Evolutionary conservation across 2,113 vertebrate genomes (phyloP).

Genomic region (Zapus hudsonius): DNA sequence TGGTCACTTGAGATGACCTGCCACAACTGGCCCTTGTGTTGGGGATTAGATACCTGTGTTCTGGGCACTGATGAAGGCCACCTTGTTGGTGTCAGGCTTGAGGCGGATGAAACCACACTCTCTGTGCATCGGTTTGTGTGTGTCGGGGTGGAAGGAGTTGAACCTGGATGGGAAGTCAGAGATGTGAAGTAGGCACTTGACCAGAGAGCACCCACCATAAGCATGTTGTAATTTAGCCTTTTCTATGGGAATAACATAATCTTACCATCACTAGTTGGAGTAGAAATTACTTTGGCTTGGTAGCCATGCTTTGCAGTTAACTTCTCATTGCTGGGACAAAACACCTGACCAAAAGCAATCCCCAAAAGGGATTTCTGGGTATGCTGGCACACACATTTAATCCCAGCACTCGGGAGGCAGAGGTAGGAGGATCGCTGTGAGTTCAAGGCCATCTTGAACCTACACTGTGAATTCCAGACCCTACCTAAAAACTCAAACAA

Average conservation of each 20-base stretch:
- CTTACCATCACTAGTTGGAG: not conserved
- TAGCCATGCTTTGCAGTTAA: not conserved
- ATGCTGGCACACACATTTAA: too few relatives aligned
- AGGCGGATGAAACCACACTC: slow-evolving; percentile 96
- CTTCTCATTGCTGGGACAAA: too few relatives aligned
- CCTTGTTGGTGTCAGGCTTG: slow-evolving; percentile 93
- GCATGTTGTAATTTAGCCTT: not conserved
- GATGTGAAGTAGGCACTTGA: not conserved
- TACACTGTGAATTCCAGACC: too few relatives aligned
- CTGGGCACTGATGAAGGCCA: slow-evolving; percentile 96
- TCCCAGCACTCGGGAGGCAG: too few relatives aligned
- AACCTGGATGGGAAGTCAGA: slow-evolving; percentile 86
- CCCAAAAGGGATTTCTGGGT: too few relatives aligned
- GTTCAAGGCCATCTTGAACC: too few relatives aligned
- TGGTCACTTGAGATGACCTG: too few relatives aligned
- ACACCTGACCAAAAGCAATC: too few relatives aligned
- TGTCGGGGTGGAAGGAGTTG: slow-evolving; percentile 93
- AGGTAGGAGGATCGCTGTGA: too few relatives aligned
- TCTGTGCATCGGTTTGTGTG: slow-evolving; percentile 93
- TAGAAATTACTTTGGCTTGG: not conserved
- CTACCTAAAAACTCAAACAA: too few relatives aligned
- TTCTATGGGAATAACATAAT: not conserved
- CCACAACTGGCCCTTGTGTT: not conserved
- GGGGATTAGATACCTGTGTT: slow-evolving; percentile 91
- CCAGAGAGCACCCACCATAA: too few relatives aligned